These are phyloP conservation scores for Patella ulyssiponensis DNA, from an alignment of 2,888 invertebrate species.

Conservation along the genomic window DNA sequence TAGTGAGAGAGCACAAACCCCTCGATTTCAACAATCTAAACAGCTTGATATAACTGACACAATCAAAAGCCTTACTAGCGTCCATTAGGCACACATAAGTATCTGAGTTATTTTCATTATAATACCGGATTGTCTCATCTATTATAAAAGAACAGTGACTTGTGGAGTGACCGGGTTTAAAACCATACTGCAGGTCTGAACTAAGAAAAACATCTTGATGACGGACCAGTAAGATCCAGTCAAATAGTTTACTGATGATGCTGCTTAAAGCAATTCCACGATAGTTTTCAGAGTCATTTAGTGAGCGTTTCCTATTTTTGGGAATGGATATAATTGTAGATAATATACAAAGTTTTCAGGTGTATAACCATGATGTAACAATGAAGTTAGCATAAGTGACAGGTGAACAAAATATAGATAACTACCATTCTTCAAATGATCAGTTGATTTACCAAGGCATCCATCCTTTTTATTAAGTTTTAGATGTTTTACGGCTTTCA, in stretches of 20 bases:
- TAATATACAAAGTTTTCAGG: too few species aligned
- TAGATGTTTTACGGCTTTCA: too few species aligned
- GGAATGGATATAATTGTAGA: too few species aligned
- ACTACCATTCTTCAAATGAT: too few species aligned
- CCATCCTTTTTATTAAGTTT: too few species aligned
- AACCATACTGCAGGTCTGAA: background rate
- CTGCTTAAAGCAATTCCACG: background rate
- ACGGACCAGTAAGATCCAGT: background rate
- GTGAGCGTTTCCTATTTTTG: too few species aligned
- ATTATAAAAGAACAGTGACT: background rate
- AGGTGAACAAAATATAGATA: too few species aligned
- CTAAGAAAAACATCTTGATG: background rate
- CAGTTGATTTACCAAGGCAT: too few species aligned
- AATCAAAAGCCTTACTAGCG: background rate
- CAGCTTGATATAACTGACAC: background rate
- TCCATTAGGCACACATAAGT: background rate
- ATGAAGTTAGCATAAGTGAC: too few species aligned
- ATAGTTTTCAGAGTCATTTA: slow-evolving; percentile 8
- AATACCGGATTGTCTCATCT: background rate
- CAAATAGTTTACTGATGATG: background rate
- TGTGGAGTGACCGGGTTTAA: background rate
- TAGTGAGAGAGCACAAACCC: background rate
- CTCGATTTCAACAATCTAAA: background rate
- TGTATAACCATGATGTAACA: too few species aligned
- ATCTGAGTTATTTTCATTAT: background rate